phyloP scores from a whole-genome alignment of 2,797 vertebrate genomes.

The Pagetopsis macropterus region DNA sequence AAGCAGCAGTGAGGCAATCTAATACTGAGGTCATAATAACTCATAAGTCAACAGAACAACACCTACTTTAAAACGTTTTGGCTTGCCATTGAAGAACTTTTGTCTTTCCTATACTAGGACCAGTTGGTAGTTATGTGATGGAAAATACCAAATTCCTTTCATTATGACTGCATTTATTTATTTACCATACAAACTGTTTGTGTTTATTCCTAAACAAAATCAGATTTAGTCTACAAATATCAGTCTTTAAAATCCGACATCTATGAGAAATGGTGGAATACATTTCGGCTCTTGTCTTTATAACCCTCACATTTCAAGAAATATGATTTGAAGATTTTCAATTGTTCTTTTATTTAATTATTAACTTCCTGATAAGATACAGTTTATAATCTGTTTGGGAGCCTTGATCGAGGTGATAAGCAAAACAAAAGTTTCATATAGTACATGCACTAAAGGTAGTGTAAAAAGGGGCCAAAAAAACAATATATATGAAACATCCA shows the following conservation, averaged over 20 bases:
- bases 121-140: fast-evolving
- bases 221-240: neutral
- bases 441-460: no score
- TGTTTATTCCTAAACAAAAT: neutral
- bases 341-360: no score
- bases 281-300: neutral
- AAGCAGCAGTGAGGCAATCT: no score
- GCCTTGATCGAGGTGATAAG: no score
- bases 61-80: neutral
- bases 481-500: no score
- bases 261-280: neutral
- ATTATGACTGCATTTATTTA: neutral
- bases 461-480: no score
- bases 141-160: neutral
- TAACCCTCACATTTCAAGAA: neutral
- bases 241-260: neutral
- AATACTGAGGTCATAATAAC: no score
- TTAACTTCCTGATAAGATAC: no score
- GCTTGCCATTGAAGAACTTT: neutral
- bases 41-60: neutral
- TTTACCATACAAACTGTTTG: no score
- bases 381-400: no score
- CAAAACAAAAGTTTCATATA: no score
- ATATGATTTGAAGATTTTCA: no score
- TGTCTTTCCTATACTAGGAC: neutral